Evolutionary conservation across 1,140 invertebrate species (phyloP).

Genomic region (Drosophila takahashii): DNA sequence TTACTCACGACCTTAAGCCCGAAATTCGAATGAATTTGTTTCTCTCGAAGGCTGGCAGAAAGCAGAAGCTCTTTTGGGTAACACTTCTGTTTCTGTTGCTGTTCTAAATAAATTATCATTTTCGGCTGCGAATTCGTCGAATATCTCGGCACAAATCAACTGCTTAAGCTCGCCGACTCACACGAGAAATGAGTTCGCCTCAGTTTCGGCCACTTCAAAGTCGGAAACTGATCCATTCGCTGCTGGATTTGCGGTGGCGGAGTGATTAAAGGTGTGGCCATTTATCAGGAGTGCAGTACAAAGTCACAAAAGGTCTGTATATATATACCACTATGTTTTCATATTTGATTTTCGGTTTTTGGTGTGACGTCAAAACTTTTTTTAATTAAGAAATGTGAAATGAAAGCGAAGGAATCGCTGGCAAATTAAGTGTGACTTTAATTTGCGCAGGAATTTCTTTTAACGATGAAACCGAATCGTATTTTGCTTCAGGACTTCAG

Average conservation of each 20-base stretch:
- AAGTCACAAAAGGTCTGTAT: constrained; percentile 49
- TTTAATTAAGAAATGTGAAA: constrained; percentile 44
- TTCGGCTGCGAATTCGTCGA: constrained; percentile 68
- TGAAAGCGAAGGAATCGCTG: constrained; percentile 1
- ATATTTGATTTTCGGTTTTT: constrained; percentile 12
- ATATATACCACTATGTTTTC: constrained; percentile 5
- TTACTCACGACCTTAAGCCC: constrained; percentile 71
- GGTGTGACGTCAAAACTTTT: constrained; percentile 24
- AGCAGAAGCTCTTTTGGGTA: constrained; percentile 70
- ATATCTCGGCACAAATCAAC: constrained; percentile 80
- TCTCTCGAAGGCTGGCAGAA: constrained; percentile 34
- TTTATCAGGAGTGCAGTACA: constrained; percentile 78
- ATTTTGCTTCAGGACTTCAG: too few relatives aligned
- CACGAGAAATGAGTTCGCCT: constrained; percentile 65
- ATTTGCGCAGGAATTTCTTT: constrained; percentile 5
- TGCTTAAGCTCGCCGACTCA: constrained; percentile 60
- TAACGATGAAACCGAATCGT: not conserved
- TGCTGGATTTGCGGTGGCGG: constrained; percentile 73
- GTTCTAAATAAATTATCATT: constrained; percentile 83
- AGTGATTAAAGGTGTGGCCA: constrained; percentile 80
- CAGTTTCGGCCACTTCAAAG: constrained; percentile 76
- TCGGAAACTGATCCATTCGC: constrained; percentile 20
- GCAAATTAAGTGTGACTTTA: constrained; percentile 16
- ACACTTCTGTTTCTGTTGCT: constrained; percentile 39
- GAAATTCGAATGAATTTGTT: constrained; percentile 76